Conservation (phyloP, 2,113 vertebrate species). For the Salvator merianae region DNA sequence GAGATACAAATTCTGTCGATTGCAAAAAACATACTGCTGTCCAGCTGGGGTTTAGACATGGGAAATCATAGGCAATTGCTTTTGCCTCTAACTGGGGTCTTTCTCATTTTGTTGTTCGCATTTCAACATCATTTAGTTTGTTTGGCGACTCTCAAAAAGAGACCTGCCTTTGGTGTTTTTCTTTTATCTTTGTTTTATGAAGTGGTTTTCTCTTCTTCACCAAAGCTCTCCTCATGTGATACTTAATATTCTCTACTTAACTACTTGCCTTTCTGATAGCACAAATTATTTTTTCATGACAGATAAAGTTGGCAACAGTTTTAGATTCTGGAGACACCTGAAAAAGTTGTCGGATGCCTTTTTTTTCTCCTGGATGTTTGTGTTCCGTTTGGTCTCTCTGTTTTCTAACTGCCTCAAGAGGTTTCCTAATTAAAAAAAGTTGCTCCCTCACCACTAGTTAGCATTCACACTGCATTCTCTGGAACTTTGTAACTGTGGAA, state of each 20-base stretch:
- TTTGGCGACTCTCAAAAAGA: neutral
- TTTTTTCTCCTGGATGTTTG: neutral
- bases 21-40: neutral
- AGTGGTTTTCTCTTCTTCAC: slow-evolving; percentile 4
- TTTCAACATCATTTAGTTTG: neutral
- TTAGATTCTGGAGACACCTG: slow-evolving; percentile 10
- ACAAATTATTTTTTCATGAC: slow-evolving; percentile 9
- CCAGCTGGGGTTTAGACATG: neutral
- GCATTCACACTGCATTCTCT: neutral
- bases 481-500: too few relatives aligned
- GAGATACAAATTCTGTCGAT: neutral
- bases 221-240: neutral
- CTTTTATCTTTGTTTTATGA: slow-evolving; percentile 25
- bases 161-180: neutral
- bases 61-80: neutral
- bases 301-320: slow-evolving; percentile 23
- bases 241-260: neutral
- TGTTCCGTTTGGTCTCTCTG: slow-evolving; percentile 34
- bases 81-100: neutral
- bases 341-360: neutral
- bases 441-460: neutral
- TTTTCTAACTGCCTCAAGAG: neutral
- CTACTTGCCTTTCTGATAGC: slow-evolving; percentile 28
- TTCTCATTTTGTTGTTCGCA: neutral
- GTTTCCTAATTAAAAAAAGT: neutral